phyloP scores from a whole-genome alignment of 2,797 vertebrate species.

The Aphelocoma californica region DNA sequence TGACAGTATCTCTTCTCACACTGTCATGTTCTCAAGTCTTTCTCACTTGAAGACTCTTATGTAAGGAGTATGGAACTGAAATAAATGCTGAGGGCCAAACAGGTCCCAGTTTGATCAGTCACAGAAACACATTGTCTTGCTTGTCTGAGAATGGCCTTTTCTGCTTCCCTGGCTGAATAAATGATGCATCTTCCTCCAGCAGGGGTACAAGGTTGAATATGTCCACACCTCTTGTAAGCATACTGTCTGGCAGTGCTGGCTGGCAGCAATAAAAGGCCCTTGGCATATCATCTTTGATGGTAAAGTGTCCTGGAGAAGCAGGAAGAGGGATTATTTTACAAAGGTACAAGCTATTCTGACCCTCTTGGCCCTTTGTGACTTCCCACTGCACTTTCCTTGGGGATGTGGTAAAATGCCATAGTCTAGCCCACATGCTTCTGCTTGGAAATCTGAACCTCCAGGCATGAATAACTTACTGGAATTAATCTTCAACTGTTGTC shows the following conservation, averaged over 20 bases:
- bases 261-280: neutral
- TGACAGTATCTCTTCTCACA: slow-evolving; percentile 43
- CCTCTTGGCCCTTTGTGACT: neutral
- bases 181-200: neutral
- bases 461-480: slow-evolving; percentile 10
- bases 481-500: slow-evolving; percentile 41
- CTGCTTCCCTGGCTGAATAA: neutral
- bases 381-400: neutral
- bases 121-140: neutral
- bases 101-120: neutral
- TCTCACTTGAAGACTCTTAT: slow-evolving; percentile 5
- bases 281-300: neutral
- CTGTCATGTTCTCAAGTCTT: slow-evolving; percentile 18
- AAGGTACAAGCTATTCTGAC: neutral
- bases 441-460: slow-evolving; percentile 19
- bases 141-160: neutral
- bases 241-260: neutral
- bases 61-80: slow-evolving; percentile 14
- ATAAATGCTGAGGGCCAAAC: neutral
- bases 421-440: neutral
- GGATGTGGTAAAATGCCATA: neutral
- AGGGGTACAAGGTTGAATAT: neutral
- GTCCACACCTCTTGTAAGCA: neutral
- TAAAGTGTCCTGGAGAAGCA: neutral
- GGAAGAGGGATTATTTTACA: neutral